These are phyloP conservation scores for Crotalus horridus DNA, from an alignment of 2,113 vertebrate species.

Conservation along the genomic window DNA sequence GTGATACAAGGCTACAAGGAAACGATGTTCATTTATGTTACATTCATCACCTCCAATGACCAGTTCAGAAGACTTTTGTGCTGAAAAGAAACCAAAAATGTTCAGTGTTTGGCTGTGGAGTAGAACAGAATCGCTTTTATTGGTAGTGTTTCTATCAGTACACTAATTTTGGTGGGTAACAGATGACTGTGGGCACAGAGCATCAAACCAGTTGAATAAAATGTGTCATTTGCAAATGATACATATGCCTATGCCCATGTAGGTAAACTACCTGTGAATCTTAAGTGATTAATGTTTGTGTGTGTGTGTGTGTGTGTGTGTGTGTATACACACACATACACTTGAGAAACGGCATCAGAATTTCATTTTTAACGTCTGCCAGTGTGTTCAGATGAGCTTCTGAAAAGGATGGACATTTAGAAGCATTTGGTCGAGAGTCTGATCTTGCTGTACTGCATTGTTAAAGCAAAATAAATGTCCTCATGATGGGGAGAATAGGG, in stretches of 20 bases:
- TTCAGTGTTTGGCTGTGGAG: no score
- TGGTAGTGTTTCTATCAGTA: background rate
- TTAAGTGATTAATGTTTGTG: background rate
- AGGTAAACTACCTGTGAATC: background rate
- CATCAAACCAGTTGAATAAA: background rate
- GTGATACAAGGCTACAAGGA: background rate
- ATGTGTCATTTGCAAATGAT: background rate
- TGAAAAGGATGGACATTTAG: background rate
- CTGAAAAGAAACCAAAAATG: background rate
- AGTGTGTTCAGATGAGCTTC: background rate
- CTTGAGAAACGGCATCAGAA: no score
- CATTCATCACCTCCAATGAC: background rate
- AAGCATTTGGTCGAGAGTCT: background rate
- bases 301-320: no score
- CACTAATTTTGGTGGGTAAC: background rate
- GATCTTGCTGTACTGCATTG: background rate
- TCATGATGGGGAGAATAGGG: background rate
- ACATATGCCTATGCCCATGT: background rate
- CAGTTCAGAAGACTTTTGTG: background rate
- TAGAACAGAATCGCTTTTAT: background rate
- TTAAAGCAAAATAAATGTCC: background rate
- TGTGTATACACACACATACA: no score
- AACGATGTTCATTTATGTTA: background rate
- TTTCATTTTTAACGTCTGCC: no score
- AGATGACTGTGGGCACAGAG: background rate